Conservation (phyloP, 2,797 vertebrate genomes). For the Salarias fasciatus region DNA sequence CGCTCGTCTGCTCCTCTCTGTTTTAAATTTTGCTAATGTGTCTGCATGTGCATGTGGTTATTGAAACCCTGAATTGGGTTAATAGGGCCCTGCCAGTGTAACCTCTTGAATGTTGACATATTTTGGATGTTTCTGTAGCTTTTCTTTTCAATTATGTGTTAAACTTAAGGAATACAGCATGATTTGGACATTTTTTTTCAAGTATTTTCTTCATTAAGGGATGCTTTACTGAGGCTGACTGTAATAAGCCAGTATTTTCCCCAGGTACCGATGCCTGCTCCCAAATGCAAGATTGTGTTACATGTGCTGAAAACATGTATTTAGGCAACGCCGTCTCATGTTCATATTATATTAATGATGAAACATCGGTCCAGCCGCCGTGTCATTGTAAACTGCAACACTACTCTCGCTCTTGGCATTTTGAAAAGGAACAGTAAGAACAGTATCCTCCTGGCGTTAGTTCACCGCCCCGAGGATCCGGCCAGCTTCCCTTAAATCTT, state of each 20-base stretch:
- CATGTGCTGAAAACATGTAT: conserved; percentile 37
- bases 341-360: conserved; percentile 51
- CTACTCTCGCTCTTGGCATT: conserved; percentile 33
- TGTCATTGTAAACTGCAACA: conserved; percentile 46
- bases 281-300: conserved; percentile 33
- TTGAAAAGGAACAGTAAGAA: conserved; percentile 20
- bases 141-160: neutral
- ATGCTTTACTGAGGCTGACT: neutral
- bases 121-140: conserved; percentile 10
- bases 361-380: conserved; percentile 38
- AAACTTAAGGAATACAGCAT: neutral
- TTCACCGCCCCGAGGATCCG: conserved; percentile 22
- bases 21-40: conserved; percentile 54
- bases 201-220: neutral
- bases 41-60: conserved; percentile 49
- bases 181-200: neutral
- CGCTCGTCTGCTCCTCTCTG: conserved; percentile 44
- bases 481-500: conserved; percentile 38
- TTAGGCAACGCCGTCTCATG: conserved; percentile 33
- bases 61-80: conserved; percentile 11
- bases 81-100: conserved; percentile 3
- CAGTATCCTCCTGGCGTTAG: conserved; percentile 28
- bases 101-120: conserved; percentile 7
- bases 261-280: conserved; percentile 19
- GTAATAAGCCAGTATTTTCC: neutral